phyloP scores from a whole-genome alignment of 2,113 vertebrate genomes.

The Myotis davidii region DNA sequence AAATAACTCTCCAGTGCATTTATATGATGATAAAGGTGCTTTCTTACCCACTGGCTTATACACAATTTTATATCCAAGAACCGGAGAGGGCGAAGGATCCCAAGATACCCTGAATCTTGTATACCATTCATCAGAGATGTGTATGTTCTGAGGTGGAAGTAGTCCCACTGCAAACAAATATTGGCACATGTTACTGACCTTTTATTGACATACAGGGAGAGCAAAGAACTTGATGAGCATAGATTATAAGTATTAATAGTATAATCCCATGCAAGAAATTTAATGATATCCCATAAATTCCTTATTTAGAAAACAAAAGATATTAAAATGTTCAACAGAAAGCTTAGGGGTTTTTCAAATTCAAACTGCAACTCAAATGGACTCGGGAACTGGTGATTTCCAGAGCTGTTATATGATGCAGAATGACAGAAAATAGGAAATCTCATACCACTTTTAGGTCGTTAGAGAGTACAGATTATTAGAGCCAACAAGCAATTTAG shows the following conservation, averaged over 20 bases:
- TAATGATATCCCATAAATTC: background rate
- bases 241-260: background rate
- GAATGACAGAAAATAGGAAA: background rate
- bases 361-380: background rate
- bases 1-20: background rate
- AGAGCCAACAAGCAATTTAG: background rate
- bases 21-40: slow-evolving; percentile 15
- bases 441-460: background rate
- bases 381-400: background rate
- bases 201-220: background rate
- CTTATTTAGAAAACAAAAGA: background rate
- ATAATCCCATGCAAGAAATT: background rate
- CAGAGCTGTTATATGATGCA: background rate
- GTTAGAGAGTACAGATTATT: background rate
- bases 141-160: slow-evolving; percentile 94
- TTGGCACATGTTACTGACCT: background rate
- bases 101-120: slow-evolving; percentile 97
- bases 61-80: slow-evolving; percentile 95
- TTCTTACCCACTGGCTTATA: slow-evolving; percentile 93
- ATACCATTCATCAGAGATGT: slow-evolving; percentile 98
- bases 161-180: slow-evolving; percentile 89
- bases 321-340: background rate
- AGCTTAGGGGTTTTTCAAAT: background rate
- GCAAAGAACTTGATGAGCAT: background rate
- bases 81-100: slow-evolving; percentile 93